Conservation (phyloP, 2,888 invertebrate genomes). For the Troides helena region DNA sequence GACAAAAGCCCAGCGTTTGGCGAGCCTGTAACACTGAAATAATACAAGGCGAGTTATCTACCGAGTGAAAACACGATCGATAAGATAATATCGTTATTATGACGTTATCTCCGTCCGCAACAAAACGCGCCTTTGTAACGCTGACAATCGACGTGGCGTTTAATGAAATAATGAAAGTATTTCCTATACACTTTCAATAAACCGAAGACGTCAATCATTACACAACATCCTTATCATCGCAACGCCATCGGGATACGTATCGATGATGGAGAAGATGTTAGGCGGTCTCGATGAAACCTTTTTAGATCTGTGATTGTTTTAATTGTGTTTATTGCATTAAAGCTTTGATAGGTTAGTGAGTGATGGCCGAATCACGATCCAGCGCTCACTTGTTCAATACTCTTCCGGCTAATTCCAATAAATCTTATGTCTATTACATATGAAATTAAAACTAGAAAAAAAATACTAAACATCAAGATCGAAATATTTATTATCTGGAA, state of each 20-base stretch:
- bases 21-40: conserved; percentile 16
- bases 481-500: too few species aligned
- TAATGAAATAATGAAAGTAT: conserved; percentile 29
- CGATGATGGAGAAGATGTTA: conserved; percentile 9
- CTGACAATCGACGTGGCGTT: conserved; percentile 25
- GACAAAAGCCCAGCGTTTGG: conserved; percentile 21
- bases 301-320: conserved; percentile 8
- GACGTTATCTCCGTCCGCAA: conserved; percentile 25
- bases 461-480: too few species aligned
- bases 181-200: conserved; percentile 23
- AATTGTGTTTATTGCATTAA: not conserved
- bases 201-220: conserved; percentile 28
- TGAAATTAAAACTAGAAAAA: too few species aligned
- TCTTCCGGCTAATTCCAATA: not conserved
- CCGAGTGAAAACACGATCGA: conserved; percentile 28
- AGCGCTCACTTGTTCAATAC: not conserved
- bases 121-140: conserved; percentile 22
- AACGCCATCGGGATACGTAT: conserved; percentile 16
- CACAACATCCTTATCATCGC: conserved; percentile 19
- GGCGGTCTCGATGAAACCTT: not conserved
- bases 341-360: not conserved
- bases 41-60: conserved; percentile 21
- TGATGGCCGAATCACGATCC: not conserved
- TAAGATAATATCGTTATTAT: conserved; percentile 29
- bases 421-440: too few species aligned